phyloP scores from a whole-genome alignment of 2,113 vertebrate genomes.

The Solea solea region DNA sequence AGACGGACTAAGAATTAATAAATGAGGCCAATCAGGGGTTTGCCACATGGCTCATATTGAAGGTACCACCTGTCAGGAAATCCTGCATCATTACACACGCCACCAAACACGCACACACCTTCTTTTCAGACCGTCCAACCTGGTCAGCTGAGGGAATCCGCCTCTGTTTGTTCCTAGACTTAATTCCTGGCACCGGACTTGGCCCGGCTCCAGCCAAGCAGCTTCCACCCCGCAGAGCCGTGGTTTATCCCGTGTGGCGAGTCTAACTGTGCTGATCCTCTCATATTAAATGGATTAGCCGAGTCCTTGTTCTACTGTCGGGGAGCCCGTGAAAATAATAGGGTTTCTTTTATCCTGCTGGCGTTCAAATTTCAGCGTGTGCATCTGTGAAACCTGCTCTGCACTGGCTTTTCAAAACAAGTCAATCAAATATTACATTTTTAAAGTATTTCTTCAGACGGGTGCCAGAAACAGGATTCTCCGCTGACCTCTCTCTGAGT shows the following conservation, averaged over 20 bases:
- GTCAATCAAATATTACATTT: not conserved
- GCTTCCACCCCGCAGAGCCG: conserved; percentile 62
- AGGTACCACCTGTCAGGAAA: conserved; percentile 65
- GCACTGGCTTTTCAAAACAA: not conserved
- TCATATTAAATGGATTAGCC: conserved; percentile 77
- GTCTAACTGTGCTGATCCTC: conserved; percentile 70
- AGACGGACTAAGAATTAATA: conserved; percentile 41
- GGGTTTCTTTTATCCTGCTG: conserved; percentile 24
- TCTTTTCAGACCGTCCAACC: conserved; percentile 27
- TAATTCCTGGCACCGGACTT: conserved; percentile 54
- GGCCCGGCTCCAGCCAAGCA: conserved; percentile 49
- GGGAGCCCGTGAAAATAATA: conserved; percentile 37
- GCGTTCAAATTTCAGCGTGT: conserved; percentile 10
- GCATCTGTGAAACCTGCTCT: conserved; percentile 10
- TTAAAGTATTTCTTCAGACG: not conserved
- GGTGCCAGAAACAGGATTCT: conserved; percentile 38
- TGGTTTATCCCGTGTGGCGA: conserved; percentile 63
- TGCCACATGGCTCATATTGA: conserved; percentile 45
- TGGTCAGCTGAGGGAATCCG: conserved; percentile 49
- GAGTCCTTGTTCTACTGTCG: conserved; percentile 59
- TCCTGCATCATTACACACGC: conserved; percentile 26
- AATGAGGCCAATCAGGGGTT: conserved; percentile 35
- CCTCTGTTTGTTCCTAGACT: conserved; percentile 48
- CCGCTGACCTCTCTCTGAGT: conserved; percentile 33
- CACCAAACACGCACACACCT: conserved; percentile 20